Percentiles rank a stretch among this genome's conserved stretches.
These are phyloP conservation scores for Ditylenchus dipsaci DNA, from an alignment of 1,140 invertebrate species.

Conservation along the genomic window DNA sequence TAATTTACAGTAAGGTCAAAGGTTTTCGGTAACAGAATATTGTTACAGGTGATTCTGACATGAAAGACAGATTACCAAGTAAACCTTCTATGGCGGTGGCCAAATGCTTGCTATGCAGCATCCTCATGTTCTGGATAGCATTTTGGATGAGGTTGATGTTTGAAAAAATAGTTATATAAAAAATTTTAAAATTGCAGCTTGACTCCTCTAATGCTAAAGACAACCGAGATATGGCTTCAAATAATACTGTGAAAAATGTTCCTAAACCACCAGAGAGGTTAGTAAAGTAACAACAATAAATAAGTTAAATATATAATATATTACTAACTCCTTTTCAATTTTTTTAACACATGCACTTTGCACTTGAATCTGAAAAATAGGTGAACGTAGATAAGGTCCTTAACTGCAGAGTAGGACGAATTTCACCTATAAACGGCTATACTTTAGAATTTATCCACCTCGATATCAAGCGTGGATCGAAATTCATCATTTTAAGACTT, in stretches of 20 bases:
- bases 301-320: not conserved
- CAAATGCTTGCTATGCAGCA: not conserved
- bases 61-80: not conserved
- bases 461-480: too few relatives aligned
- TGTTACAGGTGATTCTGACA: not conserved
- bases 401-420: too few relatives aligned
- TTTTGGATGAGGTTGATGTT: not conserved
- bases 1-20: not conserved
- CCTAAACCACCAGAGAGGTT: constrained; percentile 12
- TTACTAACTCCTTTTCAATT: too few relatives aligned
- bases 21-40: not conserved
- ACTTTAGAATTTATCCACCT: too few relatives aligned
- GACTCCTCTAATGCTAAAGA: not conserved
- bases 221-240: not conserved
- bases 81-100: not conserved
- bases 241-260: too few relatives aligned
- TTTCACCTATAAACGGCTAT: too few relatives aligned
- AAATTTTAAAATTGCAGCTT: constrained; percentile 14
- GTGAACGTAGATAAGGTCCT: too few relatives aligned
- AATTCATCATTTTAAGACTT: too few relatives aligned
- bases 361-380: too few relatives aligned
- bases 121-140: not conserved
- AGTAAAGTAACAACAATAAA: not conserved
- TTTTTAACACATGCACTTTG: too few relatives aligned
- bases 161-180: not conserved